Base-by-base conservation (phyloP, 2,888 invertebrate genomes). In the Cetonia aurata region DNA sequence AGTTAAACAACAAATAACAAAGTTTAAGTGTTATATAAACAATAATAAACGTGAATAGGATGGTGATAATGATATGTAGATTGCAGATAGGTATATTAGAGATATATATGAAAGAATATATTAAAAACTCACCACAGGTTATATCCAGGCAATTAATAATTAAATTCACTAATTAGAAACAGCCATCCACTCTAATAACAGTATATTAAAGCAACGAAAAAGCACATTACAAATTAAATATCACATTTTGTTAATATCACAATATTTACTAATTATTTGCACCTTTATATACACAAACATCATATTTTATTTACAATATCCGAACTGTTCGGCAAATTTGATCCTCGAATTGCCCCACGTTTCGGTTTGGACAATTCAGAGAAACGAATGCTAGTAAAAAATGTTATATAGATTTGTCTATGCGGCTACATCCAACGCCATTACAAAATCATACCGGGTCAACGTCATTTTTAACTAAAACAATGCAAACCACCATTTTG, bases 231-330 rank as follows among this genome's bases (percentile, higher is more conserved):
- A 75, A 73, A 76, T 76, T 75, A 77, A 77, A 78, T 79, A 80
- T 80, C 80, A 80, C 80, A 80, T 79, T 77, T 79, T 79, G 77
- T 79, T 80, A 77, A 76, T 80, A 80, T 80, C 80, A 80, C 80
- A 80, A 80, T 79, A 77, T 72, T 74, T 73, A 57, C 68, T 71
- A 70, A 60, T 59, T 70, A 68, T 70, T 71, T 71, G 66, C 72
- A 71, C 68, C 60, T 50, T 71, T 68, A 33, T 55, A 57, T 41
- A 50, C 48, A 62, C 62, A 50, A 62, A 17, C 62, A 62, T 62
- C 33, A 33, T 62, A 62, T 25, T 41, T 44, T 46, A 60, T 25
- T 17, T 41, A 33, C 41, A 60, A 60, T 60, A 60, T 60, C 44
- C 46, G 60, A 46, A 9, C 12, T 46, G 60, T 62, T 62, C 15